Conservation (phyloP, 2,797 vertebrate species). For the Enoplosus armatus region DNA sequence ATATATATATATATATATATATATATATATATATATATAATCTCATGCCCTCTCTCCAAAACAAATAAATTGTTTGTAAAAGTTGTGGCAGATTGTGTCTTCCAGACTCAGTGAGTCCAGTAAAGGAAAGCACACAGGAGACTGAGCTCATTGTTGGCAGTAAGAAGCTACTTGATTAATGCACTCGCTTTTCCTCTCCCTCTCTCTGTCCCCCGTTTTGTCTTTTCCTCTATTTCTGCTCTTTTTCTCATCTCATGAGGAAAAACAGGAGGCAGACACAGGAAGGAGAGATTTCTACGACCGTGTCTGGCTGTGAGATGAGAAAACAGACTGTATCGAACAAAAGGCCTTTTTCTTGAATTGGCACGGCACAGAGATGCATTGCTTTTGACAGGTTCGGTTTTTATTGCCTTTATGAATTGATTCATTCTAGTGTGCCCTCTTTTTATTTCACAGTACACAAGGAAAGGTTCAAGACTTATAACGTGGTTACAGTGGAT, state of each 20-base stretch:
- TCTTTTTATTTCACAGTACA: not conserved
- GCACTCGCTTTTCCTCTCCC: conserved; percentile 22
- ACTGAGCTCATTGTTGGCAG: conserved; percentile 76
- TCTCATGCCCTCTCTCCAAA: conserved; percentile 49
- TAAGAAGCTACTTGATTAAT: conserved; percentile 71
- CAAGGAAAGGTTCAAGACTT: not conserved
- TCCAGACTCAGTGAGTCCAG: conserved; percentile 38
- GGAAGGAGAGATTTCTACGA: conserved; percentile 50
- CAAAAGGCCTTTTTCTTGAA: conserved; percentile 64
- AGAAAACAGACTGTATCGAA: conserved; percentile 32
- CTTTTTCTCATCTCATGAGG: conserved; percentile 44
- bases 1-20: not conserved
- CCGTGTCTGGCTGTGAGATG: conserved; percentile 51
- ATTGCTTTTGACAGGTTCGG: conserved; percentile 22
- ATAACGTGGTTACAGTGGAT: not conserved
- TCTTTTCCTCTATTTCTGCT: conserved; percentile 34
- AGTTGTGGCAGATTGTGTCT: not conserved
- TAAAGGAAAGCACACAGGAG: conserved; percentile 69
- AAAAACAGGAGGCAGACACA: conserved; percentile 63
- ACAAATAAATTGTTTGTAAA: conserved; percentile 74
- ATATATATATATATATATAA: conserved; percentile 4
- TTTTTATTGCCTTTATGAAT: conserved; percentile 49
- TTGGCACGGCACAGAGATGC: conserved; percentile 16
- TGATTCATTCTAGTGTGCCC: not conserved
- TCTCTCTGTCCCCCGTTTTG: conserved; percentile 26